Evolutionary conservation across 2,797 vertebrate species (phyloP).

Genomic region (Pseudochaenichthys georgianus): DNA sequence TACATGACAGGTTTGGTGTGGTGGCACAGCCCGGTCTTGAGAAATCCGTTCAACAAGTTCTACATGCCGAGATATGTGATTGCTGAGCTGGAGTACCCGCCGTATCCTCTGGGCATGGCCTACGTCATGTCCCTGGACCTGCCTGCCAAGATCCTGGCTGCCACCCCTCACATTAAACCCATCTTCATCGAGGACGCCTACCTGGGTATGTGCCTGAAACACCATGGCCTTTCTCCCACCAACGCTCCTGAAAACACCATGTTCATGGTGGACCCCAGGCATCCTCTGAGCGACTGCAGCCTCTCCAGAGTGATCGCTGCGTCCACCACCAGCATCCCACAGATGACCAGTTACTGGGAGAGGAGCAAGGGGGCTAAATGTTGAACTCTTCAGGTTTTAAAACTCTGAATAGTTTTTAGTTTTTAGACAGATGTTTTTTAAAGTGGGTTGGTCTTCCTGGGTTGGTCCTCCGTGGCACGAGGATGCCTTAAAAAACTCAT

Average conservation of each 20-base stretch:
- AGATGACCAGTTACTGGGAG: slow-evolving; percentile 64
- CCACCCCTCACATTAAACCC: slow-evolving; percentile 60
- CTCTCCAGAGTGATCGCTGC: slow-evolving; percentile 62
- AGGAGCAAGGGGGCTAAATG: slow-evolving; percentile 46
- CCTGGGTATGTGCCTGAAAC: slow-evolving; percentile 91
- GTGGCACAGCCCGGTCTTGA: too few species aligned
- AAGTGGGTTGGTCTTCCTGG: too few species aligned
- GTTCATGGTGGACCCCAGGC: slow-evolving; percentile 70
- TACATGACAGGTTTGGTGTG: too few species aligned
- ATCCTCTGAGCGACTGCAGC: slow-evolving; percentile 54
- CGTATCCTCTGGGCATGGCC: slow-evolving; percentile 80
- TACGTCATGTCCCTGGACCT: slow-evolving; percentile 93
- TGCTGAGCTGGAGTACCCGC: too few species aligned
- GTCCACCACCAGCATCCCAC: slow-evolving; percentile 31
- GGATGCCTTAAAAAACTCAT: too few species aligned
- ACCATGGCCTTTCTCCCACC: slow-evolving; percentile 87
- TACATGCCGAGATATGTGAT: too few species aligned
- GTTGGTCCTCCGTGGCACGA: too few species aligned
- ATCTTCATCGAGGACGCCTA: slow-evolving; percentile 93
- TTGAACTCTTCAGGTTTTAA: slow-evolving; percentile 2
- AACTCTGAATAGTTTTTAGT: too few species aligned
- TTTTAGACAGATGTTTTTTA: too few species aligned
- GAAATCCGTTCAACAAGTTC: too few species aligned
- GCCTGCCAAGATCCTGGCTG: slow-evolving; percentile 54
- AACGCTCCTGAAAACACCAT: slow-evolving; percentile 87